phyloP scores from a whole-genome alignment of 64 coral and sea anemone genomes.

The Orbicella faveolata region DNA sequence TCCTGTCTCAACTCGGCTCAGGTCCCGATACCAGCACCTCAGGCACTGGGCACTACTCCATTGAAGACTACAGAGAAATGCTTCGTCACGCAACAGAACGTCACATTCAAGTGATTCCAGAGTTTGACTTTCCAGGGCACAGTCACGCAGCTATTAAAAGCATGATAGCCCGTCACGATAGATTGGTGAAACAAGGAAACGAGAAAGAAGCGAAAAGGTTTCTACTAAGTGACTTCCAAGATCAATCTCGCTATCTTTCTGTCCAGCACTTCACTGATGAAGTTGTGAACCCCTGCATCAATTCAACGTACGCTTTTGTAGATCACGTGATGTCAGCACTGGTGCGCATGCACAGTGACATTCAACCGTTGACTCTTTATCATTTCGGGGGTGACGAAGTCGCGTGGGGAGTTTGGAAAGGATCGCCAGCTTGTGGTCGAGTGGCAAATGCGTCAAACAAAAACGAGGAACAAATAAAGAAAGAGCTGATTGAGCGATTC shows the following conservation, averaged over 20 bases:
- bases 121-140: slow-evolving; percentile 85
- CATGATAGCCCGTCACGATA: slow-evolving; percentile 62
- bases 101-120: slow-evolving; percentile 84
- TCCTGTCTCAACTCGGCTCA: slow-evolving; percentile 66
- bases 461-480: slow-evolving; percentile 1
- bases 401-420: slow-evolving; percentile 56
- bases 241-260: slow-evolving; percentile 67
- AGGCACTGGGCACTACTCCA: slow-evolving; percentile 57
- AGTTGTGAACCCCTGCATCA: slow-evolving; percentile 59
- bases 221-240: slow-evolving; percentile 48
- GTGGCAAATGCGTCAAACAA: slow-evolving; percentile 26
- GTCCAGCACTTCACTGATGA: slow-evolving; percentile 72
- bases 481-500: slow-evolving; percentile 56
- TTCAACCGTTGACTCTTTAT: slow-evolving; percentile 57
- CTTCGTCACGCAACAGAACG: slow-evolving; percentile 43
- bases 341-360: slow-evolving; percentile 37
- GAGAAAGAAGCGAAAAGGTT: slow-evolving; percentile 32
- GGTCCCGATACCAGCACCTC: slow-evolving; percentile 53
- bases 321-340: slow-evolving; percentile 52
- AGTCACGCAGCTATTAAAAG: slow-evolving; percentile 69
- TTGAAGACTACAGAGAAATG: slow-evolving; percentile 72
- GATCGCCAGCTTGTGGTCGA: slow-evolving; percentile 27
- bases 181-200: slow-evolving; percentile 18
- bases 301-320: slow-evolving; percentile 70
- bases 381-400: slow-evolving; percentile 88